Evolutionary conservation across 2,797 vertebrate species (phyloP).

Genomic region (Acrossocheilus fasciatus): DNA sequence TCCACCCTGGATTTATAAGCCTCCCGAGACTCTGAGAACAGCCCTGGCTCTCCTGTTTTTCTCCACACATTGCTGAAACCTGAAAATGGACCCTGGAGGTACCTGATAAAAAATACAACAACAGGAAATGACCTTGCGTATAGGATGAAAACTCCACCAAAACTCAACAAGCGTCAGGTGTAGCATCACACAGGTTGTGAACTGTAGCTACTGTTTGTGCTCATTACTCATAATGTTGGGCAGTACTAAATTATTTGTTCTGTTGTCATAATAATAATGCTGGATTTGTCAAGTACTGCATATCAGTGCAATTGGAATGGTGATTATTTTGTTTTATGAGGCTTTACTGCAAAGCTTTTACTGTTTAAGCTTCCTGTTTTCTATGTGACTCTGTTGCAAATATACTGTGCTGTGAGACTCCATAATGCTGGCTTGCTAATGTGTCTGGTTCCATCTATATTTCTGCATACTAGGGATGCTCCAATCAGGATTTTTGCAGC

Average conservation of each 20-base stretch:
- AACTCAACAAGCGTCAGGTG: not conserved
- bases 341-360: not conserved
- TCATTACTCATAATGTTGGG: not conserved
- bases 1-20: constrained; percentile 42
- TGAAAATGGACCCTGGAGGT: constrained; percentile 23
- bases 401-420: not conserved
- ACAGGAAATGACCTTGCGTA: constrained; percentile 47
- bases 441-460: not conserved
- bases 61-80: constrained; percentile 27
- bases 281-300: not conserved
- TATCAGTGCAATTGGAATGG: not conserved
- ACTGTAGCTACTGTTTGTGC: not conserved
- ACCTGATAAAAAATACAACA: constrained; percentile 46
- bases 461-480: not conserved
- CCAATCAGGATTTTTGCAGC: too few species aligned
- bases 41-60: not conserved
- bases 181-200: not conserved
- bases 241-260: not conserved
- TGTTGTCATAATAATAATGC: not conserved
- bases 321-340: not conserved
- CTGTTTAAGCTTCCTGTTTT: not conserved
- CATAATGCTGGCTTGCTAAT: constrained; percentile 1
- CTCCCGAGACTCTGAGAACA: constrained; percentile 50
- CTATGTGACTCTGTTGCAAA: not conserved
- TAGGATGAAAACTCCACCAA: constrained; percentile 13